Evolutionary conservation across 2,797 vertebrate species (phyloP).

Genomic region (Phoebastria nigripes): DNA sequence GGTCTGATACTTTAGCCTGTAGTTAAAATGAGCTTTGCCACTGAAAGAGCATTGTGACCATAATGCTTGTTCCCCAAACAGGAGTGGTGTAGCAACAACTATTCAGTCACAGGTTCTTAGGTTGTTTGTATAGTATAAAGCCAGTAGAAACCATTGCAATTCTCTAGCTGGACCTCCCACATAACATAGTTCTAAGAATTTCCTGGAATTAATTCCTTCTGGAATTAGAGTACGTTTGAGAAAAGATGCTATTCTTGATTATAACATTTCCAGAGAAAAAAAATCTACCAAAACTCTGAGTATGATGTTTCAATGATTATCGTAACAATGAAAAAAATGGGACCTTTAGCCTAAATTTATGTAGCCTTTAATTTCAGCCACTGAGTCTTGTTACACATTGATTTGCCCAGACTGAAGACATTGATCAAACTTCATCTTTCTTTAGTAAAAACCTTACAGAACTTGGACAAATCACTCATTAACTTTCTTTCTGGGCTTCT

Average conservation of each 20-base stretch:
- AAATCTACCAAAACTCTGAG: not conserved
- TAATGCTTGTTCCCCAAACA: constrained; percentile 40
- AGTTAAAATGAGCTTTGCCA: constrained; percentile 52
- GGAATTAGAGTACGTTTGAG: not conserved
- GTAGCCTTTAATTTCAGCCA: not conserved
- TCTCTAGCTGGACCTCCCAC: constrained; percentile 55
- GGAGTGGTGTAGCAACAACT: constrained; percentile 37
- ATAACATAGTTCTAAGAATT: constrained; percentile 17
- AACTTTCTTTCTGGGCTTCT: not conserved
- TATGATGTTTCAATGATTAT: not conserved
- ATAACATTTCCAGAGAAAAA: not conserved
- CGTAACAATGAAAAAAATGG: not conserved
- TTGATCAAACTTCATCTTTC: not conserved
- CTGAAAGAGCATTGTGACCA: constrained; percentile 50
- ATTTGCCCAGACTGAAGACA: not conserved
- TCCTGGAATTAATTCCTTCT: constrained; percentile 5
- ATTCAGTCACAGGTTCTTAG: constrained; percentile 51
- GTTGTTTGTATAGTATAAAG: constrained; percentile 59
- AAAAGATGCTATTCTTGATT: not conserved
- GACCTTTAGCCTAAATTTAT: not conserved
- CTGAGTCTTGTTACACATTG: not conserved
- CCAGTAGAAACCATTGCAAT: constrained; percentile 26
- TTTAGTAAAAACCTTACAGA: not conserved
- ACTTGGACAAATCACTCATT: not conserved
- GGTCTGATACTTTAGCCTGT: constrained; percentile 5